Conservation (phyloP, 2,888 invertebrate species). For the Cantharis flavilabris region DNA sequence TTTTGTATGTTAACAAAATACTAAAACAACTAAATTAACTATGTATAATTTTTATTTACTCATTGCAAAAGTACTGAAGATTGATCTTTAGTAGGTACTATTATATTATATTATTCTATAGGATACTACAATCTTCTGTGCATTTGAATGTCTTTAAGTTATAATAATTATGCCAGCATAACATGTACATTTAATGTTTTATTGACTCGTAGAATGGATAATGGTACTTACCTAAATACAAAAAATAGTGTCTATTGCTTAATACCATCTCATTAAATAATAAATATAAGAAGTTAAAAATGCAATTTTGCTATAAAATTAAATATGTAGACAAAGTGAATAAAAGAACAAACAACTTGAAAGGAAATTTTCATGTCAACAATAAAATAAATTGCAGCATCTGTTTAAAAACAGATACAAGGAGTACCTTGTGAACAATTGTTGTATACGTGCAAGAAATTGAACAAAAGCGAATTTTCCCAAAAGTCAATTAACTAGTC, state of each 20-base stretch:
- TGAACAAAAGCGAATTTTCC: conserved; percentile 26
- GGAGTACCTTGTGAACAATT: not conserved
- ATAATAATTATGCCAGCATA: not conserved
- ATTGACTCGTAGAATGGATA: no score
- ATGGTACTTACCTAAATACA: no score
- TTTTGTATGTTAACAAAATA: conserved; percentile 9
- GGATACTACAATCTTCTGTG: not conserved
- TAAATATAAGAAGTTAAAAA: not conserved
- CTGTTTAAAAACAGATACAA: conserved; percentile 2
- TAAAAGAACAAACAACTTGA: not conserved
- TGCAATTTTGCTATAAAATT: not conserved
- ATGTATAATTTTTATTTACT: not conserved
- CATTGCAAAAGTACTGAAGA: not conserved
- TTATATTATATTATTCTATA: no score
- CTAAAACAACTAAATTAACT: not conserved
- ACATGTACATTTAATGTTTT: not conserved
- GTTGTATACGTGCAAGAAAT: conserved; percentile 16
- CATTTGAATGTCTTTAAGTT: not conserved
- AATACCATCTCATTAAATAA: not conserved
- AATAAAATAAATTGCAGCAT: conserved; percentile 2
- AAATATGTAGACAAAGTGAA: not conserved
- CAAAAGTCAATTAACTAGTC: conserved; percentile 57
- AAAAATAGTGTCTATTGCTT: not conserved
- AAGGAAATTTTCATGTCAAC: not conserved
- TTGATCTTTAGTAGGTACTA: no score